Evolutionary conservation across 1,140 invertebrate genomes (phyloP), one percentile per base, ranked within the genome.

Genomic region (Ptiloglossa arizonensis): DNA sequence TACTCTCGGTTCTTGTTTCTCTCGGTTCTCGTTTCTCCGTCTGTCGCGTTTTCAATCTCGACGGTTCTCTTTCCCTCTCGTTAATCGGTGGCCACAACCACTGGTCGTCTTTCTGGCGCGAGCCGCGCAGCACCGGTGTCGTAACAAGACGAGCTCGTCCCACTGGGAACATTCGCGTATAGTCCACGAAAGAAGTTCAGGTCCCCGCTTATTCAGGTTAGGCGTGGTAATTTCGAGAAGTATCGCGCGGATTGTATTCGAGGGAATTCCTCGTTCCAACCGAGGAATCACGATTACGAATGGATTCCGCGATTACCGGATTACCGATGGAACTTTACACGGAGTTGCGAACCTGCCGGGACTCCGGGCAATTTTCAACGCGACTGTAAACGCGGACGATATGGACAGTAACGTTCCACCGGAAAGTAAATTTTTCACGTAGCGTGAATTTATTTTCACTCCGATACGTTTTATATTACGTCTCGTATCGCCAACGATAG

Each of bases 211-310:
- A 52, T 24, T 50, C 46, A 13, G 24, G 56, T 57, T 57, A 62
- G 52, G 54, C 59, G 13, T 48, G 48, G 38, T 29, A 69, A 76
- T 76, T 81, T 76, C 44, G 22, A 44, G 59, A 60, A 68, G 60
- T 56, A 66, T 75, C 50, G 59, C 35, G 44, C 57, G 57, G 75
- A 81, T 72, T 71, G 48, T 74, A 27, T 80, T 60, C 78, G n/a
- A 68, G 56, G 60, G 41, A 71, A 35, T n/a, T 60, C 56, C 19
- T 44, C 24, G 41, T n/a, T 50, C 50, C n/a, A n/a, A 56, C 11
- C 1, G 27, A 46, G 29, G 50, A 56, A 32, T 80, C 62, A 48
- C 60, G 48, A 38, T 50, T 72, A 19, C 35, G 35, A 74, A 54
- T 46, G 60, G 60, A 46, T 57, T 44, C 13, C n/a, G 17, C 19